Evolutionary conservation across 2,113 vertebrate species (phyloP).

Genomic region (Zosterops lateralis): DNA sequence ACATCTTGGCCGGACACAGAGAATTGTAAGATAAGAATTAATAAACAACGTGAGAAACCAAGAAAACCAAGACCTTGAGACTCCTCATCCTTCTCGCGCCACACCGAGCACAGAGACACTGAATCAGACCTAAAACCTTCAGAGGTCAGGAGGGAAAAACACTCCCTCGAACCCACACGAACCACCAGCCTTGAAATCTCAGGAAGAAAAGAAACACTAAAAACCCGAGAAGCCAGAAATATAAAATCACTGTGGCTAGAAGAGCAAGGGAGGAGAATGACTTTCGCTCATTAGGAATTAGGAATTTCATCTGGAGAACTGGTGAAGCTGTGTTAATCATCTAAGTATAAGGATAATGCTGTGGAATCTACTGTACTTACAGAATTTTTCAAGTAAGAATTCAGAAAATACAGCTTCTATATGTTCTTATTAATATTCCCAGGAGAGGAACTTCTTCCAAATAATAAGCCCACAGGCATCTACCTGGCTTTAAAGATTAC

Average conservation of each 20-base stretch:
- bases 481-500: not conserved
- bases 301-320: not conserved
- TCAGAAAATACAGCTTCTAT: not conserved
- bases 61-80: no score
- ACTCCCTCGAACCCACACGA: no score
- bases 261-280: not conserved
- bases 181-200: no score
- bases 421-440: not conserved
- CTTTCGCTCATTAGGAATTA: not conserved
- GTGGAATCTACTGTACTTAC: not conserved
- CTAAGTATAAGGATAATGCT: not conserved
- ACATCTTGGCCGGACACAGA: no score
- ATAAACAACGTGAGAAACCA: no score
- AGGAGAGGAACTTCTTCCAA: not conserved
- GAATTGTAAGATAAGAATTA: no score
- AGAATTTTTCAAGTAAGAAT: not conserved
- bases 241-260: not conserved
- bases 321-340: not conserved
- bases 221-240: not conserved
- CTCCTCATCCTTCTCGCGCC: no score
- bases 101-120: no score
- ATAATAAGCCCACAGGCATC: not conserved
- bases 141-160: no score
- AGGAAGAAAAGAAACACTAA: no score
- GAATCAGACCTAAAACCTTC: no score